Base-by-base conservation (phyloP, 92 coral and sea anemone species). In the Parazoanthus swiftii region DNA sequence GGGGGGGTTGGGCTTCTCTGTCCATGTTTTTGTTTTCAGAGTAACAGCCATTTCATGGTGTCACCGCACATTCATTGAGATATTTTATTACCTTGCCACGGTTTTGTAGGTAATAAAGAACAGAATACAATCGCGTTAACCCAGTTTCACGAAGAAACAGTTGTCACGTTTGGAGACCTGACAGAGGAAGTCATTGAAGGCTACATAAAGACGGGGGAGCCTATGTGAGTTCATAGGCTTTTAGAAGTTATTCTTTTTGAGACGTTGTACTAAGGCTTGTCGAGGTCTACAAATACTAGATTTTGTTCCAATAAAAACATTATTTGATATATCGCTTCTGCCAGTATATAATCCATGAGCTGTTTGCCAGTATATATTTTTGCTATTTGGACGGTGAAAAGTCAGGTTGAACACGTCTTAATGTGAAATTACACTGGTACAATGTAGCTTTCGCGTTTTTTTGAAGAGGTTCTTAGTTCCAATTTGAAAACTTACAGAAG, bases 131-230 rank as follows among this genome's bases (percentile, higher is more conserved):
- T 80, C 75, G 44, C 51, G 43, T 70, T 97, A 63, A 92, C 91
- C 50, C 98, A 95, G 88, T 97, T 97, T 91, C 92, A 95, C 88
- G 99, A 97, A 81, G 96, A 93, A 44, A 97, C 99, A 9, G 48
- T 85, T 11, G 99, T 97, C 23, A 93, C 93, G 14, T 97, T 97
- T 92, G 98, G 97, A 79, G 89, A 91, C 23, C 86, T 97, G 33
- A 91, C 99, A 44, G 97, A 97, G 70, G 94, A 90, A 72, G 92
- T 97, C 5, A 97, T 97, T 66, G 91, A 90, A 76, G 95, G 92
- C 44, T 97, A 97, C 66, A 93, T 95, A 23, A 92, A 90, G 43
- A 97, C 99, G 46, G 96, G 96, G 58, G 99, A 97, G 86, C 98
- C 99, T 65, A 90, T 96, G 98, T 96, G 86, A 94, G 98, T 91